phyloP scores from a whole-genome alignment of 2,888 invertebrate genomes.

The Oligia latruncula region DNA sequence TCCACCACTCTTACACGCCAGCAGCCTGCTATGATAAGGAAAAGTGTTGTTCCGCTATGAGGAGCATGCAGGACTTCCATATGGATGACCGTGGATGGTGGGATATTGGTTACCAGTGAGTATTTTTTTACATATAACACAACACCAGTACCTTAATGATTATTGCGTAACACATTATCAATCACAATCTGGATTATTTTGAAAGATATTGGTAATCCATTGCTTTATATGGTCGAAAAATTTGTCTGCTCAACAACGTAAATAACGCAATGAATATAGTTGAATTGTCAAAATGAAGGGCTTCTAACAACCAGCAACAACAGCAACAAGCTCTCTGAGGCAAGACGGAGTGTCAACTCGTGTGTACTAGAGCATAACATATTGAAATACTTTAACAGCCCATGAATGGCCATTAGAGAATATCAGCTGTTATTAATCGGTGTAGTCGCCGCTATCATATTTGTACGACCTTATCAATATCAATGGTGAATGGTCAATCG shows the following conservation, averaged over 20 bases:
- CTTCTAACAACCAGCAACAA: not conserved
- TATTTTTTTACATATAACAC: slow-evolving; percentile 1
- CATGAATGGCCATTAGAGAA: not conserved
- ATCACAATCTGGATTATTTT: not conserved
- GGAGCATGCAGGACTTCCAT: slow-evolving; percentile 91
- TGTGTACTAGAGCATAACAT: not conserved
- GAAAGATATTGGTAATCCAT: no score
- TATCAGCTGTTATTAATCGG: not conserved
- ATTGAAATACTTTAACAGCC: not conserved
- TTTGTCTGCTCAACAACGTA: no score
- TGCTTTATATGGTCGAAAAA: no score
- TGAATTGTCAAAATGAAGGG: not conserved
- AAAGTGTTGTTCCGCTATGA: slow-evolving; percentile 91
- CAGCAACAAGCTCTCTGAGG: not conserved
- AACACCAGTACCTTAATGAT: not conserved
- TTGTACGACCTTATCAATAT: slow-evolving; percentile 12
- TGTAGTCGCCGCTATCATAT: slow-evolving; percentile 4
- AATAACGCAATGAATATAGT: no score
- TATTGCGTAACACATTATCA: not conserved
- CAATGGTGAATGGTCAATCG: slow-evolving; percentile 28
- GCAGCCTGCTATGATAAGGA: slow-evolving; percentile 88
- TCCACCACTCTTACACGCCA: slow-evolving; percentile 92
- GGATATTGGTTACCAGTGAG: slow-evolving; percentile 91
- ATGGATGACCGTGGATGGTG: slow-evolving; percentile 91
- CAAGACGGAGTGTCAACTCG: not conserved